Evolutionary conservation across 2,113 vertebrate genomes (phyloP), one percentile per base, ranked within the genome.

Genomic region (Thomomys bottae): DNA sequence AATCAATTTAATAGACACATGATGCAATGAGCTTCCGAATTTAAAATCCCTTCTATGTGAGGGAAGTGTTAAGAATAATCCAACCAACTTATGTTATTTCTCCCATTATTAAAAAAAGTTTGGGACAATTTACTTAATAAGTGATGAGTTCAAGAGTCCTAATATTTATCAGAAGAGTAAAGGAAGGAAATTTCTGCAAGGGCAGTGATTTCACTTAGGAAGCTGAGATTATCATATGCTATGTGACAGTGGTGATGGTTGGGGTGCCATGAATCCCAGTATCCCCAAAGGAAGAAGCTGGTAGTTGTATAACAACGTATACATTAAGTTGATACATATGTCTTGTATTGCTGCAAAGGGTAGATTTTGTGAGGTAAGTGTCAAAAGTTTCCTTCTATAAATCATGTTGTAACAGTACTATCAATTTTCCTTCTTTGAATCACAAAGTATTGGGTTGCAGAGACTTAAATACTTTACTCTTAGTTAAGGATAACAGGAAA

Each of bases 11-110:
- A 54, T 64, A 73, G 61, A 59, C n/a, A 76, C 38, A 10, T 85
- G 71, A 36, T 10, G 6, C 34, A 24, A 77, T 63, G 71, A 57
- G 83, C 36, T 63, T 87, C 32, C 84, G 45, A 91, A 42, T 86
- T 32, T 87, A 23, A 80, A 84, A 49, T 64, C 57, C 42, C 75
- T 87, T 64, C 30, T 70, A 68, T 91, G 21, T 34, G 68, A 80
- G 80, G 87, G 59, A 77, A 77, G 92, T 15, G 77, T 89, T 68
- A 89, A 40, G 45, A 34, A 32, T 21, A 42, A 84, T 73, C 78
- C 40, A 57, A 83, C 77, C 42, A 32, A 28, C 26, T 64, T 87
- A 91, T 89, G 8, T 77, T 21, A 73, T 63, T 78, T 66, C 63
- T 80, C 89, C 63, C 2, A 5, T 70, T 40, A 84, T 89, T 87